Conservation (phyloP, 2,797 vertebrate genomes). For the Smutsia gigantea region DNA sequence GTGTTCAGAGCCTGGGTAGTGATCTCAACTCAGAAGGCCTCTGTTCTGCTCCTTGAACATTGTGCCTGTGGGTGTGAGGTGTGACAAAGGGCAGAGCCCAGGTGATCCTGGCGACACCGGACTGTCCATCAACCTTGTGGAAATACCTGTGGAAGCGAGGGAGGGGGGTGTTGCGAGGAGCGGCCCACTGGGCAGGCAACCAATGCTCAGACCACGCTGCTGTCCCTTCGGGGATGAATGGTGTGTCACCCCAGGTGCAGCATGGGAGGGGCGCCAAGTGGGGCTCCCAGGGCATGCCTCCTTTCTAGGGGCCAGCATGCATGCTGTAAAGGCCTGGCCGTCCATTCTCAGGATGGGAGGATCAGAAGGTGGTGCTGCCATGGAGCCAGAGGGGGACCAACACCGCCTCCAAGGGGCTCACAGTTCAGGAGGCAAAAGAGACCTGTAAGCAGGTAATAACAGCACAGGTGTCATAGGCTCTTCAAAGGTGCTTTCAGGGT, state of each 20-base stretch:
- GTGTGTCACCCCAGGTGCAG: no score
- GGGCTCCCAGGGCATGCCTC: not conserved
- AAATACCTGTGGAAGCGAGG: no score
- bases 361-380: not conserved
- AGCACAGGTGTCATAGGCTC: not conserved
- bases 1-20: not conserved
- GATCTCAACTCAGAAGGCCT: not conserved
- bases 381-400: not conserved
- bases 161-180: not conserved
- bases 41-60: not conserved
- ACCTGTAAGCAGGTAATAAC: not conserved
- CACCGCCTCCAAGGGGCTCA: not conserved
- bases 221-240: not conserved
- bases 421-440: not conserved
- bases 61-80: not conserved
- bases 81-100: not conserved
- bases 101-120: not conserved
- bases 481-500: not conserved
- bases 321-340: not conserved
- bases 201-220: no score
- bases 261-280: not conserved
- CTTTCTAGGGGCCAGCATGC: not conserved
- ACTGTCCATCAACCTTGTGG: not conserved
- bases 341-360: not conserved
- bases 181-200: not conserved